phyloP scores from a whole-genome alignment of 1,140 invertebrate species.

The Maconellicoccus hirsutus region DNA sequence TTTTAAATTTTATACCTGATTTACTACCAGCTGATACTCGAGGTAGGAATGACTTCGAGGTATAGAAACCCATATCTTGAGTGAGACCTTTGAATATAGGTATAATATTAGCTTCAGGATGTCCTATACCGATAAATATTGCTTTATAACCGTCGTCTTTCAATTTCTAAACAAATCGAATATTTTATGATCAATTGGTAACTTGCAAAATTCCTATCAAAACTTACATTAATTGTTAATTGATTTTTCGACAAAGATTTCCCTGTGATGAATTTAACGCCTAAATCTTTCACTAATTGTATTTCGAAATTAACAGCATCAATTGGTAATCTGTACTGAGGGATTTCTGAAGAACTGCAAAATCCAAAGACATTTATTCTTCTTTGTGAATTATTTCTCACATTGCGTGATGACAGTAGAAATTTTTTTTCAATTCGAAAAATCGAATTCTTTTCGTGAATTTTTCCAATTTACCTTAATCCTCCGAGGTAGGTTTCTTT shows the following conservation, averaged over 20 bases:
- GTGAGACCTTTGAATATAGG: slow-evolving; percentile 70
- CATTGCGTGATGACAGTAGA: no score
- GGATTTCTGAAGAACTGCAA: slow-evolving; percentile 84
- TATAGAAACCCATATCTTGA: slow-evolving; percentile 77
- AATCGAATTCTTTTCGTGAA: no score
- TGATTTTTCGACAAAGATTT: slow-evolving; percentile 51
- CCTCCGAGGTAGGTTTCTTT: slow-evolving; percentile 78
- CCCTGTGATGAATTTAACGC: slow-evolving; percentile 67
- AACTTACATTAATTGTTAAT: slow-evolving; percentile 51
- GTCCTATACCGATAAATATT: slow-evolving; percentile 87
- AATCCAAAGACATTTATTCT: not conserved
- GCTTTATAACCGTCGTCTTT: slow-evolving; percentile 57
- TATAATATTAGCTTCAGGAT: slow-evolving; percentile 76
- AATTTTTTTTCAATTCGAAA: no score
- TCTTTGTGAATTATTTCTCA: no score
- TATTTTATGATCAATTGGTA: not conserved
- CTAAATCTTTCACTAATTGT: slow-evolving; percentile 78
- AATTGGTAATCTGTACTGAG: slow-evolving; percentile 88
- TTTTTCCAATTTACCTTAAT: slow-evolving; percentile 44
- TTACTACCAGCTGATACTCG: slow-evolving; percentile 78
- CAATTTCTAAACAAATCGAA: slow-evolving; percentile 43
- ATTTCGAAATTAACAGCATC: slow-evolving; percentile 91
- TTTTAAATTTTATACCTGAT: slow-evolving; percentile 47
- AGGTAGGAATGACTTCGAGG: slow-evolving; percentile 89
- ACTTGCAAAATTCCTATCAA: not conserved